Percentiles rank a stretch among this genome's conserved stretches.
Evolutionary conservation across 2,797 vertebrate species (phyloP).

Genomic region (Pseudochromis fuscus): DNA sequence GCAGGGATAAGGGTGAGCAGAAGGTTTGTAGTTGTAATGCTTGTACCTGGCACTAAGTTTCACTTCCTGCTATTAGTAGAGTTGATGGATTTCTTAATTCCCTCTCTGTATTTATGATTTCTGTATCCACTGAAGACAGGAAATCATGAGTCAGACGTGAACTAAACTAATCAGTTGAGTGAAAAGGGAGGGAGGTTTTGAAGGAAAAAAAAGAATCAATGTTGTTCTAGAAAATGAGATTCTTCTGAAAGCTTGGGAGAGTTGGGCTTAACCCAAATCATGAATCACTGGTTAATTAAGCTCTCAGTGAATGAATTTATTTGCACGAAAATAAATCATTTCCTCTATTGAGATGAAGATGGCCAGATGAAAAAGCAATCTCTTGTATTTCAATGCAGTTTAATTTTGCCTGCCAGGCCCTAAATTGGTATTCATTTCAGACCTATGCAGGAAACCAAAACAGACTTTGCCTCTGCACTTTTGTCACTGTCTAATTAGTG

Average conservation of each 20-base stretch:
- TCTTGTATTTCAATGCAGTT: slow-evolving; percentile 61
- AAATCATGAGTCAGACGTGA: slow-evolving; percentile 58
- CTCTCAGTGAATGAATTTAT: slow-evolving; percentile 71
- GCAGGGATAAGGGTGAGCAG: not conserved
- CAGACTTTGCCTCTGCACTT: slow-evolving; percentile 57
- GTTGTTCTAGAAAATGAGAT: slow-evolving; percentile 69
- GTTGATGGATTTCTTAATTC: slow-evolving; percentile 15
- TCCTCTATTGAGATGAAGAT: slow-evolving; percentile 69
- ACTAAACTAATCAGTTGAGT: slow-evolving; percentile 64
- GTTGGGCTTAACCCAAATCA: slow-evolving; percentile 67
- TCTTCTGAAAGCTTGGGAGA: slow-evolving; percentile 66
- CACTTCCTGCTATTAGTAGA: slow-evolving; percentile 27
- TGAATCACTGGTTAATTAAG: slow-evolving; percentile 77
- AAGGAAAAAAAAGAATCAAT: slow-evolving; percentile 63
- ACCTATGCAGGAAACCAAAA: slow-evolving; percentile 46
- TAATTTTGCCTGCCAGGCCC: slow-evolving; percentile 55
- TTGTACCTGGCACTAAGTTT: slow-evolving; percentile 11
- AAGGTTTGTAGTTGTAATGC: not conserved
- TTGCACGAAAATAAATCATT: slow-evolving; percentile 74
- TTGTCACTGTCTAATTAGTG: slow-evolving; percentile 64
- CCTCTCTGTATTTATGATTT: slow-evolving; percentile 31
- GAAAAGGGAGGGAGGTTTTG: slow-evolving; percentile 28
- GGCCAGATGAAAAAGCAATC: slow-evolving; percentile 72
- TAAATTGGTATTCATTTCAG: slow-evolving; percentile 69
- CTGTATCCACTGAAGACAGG: slow-evolving; percentile 46